Evolutionary conservation across 1,140 invertebrate genomes (phyloP).

Genomic region (Heliconius hermathena): DNA sequence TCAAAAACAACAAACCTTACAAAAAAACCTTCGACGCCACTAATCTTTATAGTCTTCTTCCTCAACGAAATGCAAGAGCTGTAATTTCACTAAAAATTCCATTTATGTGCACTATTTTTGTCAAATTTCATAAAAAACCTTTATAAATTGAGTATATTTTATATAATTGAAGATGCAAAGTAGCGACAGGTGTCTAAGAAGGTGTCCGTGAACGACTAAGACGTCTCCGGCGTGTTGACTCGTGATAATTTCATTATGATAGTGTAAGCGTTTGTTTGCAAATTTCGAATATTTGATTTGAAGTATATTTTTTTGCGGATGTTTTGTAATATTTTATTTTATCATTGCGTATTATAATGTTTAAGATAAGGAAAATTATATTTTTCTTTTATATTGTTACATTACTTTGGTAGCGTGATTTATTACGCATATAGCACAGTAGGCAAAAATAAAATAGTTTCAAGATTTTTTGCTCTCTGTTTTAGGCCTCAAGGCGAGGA

Average conservation of each 20-base stretch:
- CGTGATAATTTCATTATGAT: conserved; percentile 7
- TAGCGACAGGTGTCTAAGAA: not conserved
- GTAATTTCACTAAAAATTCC: conserved; percentile 15
- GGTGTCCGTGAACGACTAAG: not conserved
- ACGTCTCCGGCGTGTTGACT: not conserved
- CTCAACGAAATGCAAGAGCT: conserved; percentile 9
- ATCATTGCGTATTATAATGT: too few relatives aligned
- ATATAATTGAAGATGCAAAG: not conserved
- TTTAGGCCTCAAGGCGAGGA: too few relatives aligned
- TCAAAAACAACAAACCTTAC: not conserved
- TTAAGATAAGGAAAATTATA: too few relatives aligned
- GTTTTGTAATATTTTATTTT: not conserved
- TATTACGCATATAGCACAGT: too few relatives aligned
- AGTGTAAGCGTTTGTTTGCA: conserved; percentile 2
- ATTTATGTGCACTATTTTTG: conserved; percentile 7
- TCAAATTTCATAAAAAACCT: not conserved
- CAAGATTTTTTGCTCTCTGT: too few relatives aligned
- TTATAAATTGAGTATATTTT: not conserved
- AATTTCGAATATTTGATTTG: not conserved
- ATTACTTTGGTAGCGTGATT: too few relatives aligned
- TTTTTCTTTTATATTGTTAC: too few relatives aligned
- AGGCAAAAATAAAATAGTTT: too few relatives aligned
- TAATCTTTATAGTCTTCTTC: conserved; percentile 19
- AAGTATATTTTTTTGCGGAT: not conserved
- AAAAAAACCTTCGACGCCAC: not conserved